phyloP scores from a whole-genome alignment of 2,113 vertebrate genomes.

The Alethe diademata region DNA sequence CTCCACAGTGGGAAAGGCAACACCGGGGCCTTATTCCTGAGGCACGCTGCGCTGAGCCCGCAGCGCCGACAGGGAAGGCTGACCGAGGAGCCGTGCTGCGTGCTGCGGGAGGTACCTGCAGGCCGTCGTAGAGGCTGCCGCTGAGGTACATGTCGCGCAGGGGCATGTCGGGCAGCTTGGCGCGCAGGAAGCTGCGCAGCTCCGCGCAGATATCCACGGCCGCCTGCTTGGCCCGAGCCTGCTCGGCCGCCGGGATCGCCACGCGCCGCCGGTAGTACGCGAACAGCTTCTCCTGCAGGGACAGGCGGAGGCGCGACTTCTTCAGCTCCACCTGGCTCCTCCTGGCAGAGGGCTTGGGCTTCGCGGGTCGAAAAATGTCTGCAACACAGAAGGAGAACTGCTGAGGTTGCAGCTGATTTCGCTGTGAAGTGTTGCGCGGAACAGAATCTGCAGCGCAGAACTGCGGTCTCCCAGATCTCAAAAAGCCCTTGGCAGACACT shows the following conservation, averaged over 20 bases:
- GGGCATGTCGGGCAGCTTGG: conserved; percentile 96
- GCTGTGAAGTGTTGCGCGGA: not conserved
- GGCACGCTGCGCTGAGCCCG: not conserved
- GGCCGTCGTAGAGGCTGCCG: conserved; percentile 93
- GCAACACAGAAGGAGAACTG: conserved; percentile 47
- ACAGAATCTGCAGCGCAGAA: rapidly evolving
- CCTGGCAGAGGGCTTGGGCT: conserved; percentile 71
- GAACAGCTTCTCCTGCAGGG: conserved; percentile 92
- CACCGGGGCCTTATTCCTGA: not conserved
- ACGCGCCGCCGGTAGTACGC: conserved; percentile 85
- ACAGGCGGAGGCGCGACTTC: conserved; percentile 88
- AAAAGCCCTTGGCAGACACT: not conserved
- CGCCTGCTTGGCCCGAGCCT: conserved; percentile 88
- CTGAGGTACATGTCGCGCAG: conserved; percentile 97
- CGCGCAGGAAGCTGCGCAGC: conserved; percentile 89
- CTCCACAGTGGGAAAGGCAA: not conserved
- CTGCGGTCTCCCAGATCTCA: not conserved
- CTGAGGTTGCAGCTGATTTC: not conserved
- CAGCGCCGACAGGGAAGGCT: not conserved
- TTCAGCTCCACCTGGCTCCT: conserved; percentile 84
- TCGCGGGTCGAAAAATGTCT: conserved; percentile 70
- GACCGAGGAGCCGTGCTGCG: not conserved
- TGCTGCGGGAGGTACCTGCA: conserved; percentile 81
- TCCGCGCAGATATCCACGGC: conserved; percentile 95
- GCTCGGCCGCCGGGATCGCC: conserved; percentile 86